Base-by-base conservation (phyloP, 1,140 invertebrate species). In the Rhysida immarginata region DNA sequence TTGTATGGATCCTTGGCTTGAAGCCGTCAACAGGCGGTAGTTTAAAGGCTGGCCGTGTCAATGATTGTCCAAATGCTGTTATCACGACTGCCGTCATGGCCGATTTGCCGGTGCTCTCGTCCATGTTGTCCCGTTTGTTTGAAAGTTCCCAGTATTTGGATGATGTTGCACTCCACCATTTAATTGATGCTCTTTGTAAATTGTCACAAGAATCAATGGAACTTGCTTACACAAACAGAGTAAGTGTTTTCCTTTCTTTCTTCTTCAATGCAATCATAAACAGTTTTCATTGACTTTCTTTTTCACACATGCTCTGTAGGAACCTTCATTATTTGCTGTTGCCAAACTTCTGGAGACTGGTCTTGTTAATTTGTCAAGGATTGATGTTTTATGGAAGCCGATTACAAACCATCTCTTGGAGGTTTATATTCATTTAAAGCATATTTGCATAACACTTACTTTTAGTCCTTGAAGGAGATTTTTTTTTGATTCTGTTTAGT, bases 201-300 rank as follows among this genome's bases (percentile, higher is more conserved):
- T 73, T 98, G 2, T 96, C 91, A 1, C 83, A 91, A 60, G 95
- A 99, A 71, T 89, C 94, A 21, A 96, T 97, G 90, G 94, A 97
- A 65, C 73, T 97, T 25, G 92, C 92, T 0, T 95, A 92, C 74
- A 86, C 87, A 14, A 96, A 96, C 72, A 78, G 91, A 65, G 84
- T 87, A 71, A 75, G 72, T 8, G 29, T 35, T 35, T 35, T 35
- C 16, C 16, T 35, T 35, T 29, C 16, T 35, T 35, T 35, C 16
- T 35, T 35, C 16, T 35, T 35, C 29, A 35, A 5, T 48, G 18
- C 45, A 24, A 18, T 48, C 13, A 50, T 5, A 25, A 21, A 8
- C 5, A 35, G 29, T 35, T 35, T 35, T 35, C 29, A 35, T 35
- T 35, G 5, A 35, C 16, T 35, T 35, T n/a, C n/a, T n/a, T n/a